Conservation (phyloP, 2,113 vertebrate species). For the Bambusicola thoracicus region DNA sequence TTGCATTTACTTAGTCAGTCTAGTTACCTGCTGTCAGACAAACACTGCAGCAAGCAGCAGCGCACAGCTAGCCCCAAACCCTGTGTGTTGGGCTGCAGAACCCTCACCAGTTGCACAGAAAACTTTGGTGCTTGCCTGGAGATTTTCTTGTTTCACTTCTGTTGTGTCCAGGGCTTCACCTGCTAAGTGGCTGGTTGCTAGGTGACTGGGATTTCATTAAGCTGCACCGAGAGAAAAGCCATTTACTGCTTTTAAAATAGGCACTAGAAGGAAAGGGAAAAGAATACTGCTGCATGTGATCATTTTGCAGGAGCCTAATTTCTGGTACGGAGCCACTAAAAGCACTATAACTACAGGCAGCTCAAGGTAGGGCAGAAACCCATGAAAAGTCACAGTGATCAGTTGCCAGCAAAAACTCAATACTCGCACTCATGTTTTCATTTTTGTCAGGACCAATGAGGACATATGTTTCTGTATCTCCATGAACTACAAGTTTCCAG, state of each 20-base stretch:
- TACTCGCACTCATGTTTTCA: accelerated
- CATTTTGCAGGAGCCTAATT: not conserved
- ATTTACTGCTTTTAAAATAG: conserved; percentile 16
- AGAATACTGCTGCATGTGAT: not conserved
- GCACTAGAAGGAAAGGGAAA: not conserved
- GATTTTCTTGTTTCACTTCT: not conserved
- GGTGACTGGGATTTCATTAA: not conserved
- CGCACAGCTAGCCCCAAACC: not conserved
- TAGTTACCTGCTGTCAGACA: not conserved
- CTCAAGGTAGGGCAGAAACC: not conserved
- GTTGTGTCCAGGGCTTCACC: not conserved
- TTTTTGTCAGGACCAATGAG: not conserved
- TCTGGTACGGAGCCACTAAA: not conserved
- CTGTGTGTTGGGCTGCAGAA: not conserved
- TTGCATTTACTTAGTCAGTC: not conserved
- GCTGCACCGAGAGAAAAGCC: not conserved
- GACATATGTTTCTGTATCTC: not conserved
- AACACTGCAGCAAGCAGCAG: not conserved
- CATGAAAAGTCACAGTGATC: not conserved
- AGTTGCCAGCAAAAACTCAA: not conserved
- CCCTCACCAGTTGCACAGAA: not conserved
- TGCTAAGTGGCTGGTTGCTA: not conserved
- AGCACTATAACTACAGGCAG: not conserved
- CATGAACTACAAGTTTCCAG: not conserved
- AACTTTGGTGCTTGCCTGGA: not conserved